phyloP scores from a whole-genome alignment of 2,888 invertebrate species.

The Dicyrtomina minuta region DNA sequence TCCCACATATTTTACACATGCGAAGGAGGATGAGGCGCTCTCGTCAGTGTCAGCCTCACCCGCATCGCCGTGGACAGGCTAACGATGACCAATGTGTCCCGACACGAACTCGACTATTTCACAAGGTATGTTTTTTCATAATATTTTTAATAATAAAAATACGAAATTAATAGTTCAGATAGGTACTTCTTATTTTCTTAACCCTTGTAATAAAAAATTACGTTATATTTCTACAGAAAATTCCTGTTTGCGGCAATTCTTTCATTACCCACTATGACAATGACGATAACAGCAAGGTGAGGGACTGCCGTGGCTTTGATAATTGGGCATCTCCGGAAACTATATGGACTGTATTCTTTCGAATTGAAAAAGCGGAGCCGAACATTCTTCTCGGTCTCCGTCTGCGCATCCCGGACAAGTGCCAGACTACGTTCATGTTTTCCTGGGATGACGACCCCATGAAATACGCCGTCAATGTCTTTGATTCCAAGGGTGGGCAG shows the following conservation, averaged over 20 bases:
- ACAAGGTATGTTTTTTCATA: too few relatives aligned
- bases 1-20: too few relatives aligned
- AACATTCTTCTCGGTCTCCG: conserved; percentile 39
- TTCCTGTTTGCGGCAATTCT: conserved; percentile 46
- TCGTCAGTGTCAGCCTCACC: too few relatives aligned
- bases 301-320: conserved; percentile 26
- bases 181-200: too few relatives aligned
- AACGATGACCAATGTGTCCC: too few relatives aligned
- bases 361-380: conserved; percentile 35
- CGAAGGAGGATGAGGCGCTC: too few relatives aligned
- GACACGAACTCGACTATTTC: too few relatives aligned
- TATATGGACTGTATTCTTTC: conserved; percentile 41
- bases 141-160: too few relatives aligned
- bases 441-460: neutral
- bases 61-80: too few relatives aligned
- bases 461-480: conserved; percentile 31
- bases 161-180: too few relatives aligned
- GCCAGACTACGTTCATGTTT: conserved; percentile 31
- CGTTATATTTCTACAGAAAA: conserved; percentile 11
- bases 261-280: conserved; percentile 35
- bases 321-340: conserved; percentile 39
- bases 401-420: conserved; percentile 37
- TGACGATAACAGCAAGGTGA: conserved; percentile 30
- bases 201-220: too few relatives aligned
- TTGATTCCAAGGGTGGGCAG: conserved; percentile 27